Evolutionary conservation across 2,797 vertebrate species (phyloP).

Genomic region (Manis pentadactyla): DNA sequence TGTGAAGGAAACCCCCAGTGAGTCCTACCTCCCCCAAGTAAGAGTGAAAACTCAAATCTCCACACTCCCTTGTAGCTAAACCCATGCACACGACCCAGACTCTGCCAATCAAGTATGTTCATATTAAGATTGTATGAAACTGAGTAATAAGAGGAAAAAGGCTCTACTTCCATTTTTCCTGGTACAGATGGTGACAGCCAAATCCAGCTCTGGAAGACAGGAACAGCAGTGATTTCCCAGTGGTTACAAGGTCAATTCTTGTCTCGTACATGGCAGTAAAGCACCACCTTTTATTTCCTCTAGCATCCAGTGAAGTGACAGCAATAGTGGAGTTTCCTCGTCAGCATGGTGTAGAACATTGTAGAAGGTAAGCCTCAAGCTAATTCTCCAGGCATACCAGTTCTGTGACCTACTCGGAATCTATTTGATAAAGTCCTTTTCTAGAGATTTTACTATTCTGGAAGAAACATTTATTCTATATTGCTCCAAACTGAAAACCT

Average conservation of each 20-base stretch:
- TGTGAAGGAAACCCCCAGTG: neutral
- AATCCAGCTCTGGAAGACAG: neutral
- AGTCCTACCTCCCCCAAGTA: neutral
- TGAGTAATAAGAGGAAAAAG: neutral
- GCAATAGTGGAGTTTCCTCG: neutral
- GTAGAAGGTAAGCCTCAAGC: neutral
- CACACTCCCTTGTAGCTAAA: neutral
- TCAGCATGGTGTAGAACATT: neutral
- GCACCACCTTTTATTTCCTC: neutral
- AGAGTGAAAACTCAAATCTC: conserved; percentile 1
- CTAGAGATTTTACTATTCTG: neutral
- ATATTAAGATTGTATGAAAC: neutral
- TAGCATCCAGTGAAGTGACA: neutral
- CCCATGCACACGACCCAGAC: neutral
- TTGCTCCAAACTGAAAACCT: neutral
- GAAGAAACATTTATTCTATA: conserved; percentile 13
- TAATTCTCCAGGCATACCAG: neutral
- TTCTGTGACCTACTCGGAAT: neutral
- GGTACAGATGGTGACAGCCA: neutral
- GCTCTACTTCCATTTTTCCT: neutral
- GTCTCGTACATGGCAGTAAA: neutral
- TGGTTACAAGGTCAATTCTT: neutral
- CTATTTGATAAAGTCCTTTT: conserved; percentile 10
- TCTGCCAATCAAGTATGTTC: neutral
- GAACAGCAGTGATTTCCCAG: neutral